These are phyloP conservation scores for Anguilla japonica DNA, from an alignment of 2,113 vertebrate species.

Conservation along the genomic window DNA sequence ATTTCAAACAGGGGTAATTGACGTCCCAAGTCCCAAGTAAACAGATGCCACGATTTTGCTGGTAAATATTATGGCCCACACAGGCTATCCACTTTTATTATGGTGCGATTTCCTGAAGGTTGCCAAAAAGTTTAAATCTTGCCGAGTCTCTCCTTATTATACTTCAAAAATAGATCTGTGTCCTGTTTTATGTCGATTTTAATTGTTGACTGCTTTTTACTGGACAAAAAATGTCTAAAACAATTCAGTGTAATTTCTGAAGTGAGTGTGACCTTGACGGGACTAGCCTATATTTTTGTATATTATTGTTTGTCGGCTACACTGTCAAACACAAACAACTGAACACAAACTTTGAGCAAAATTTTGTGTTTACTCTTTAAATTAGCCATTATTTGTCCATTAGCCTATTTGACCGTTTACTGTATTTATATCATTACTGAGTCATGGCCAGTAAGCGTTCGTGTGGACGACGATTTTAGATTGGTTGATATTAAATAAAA, in stretches of 20 bases:
- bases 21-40: slow-evolving; percentile 35
- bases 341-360: not conserved
- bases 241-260: too few species aligned
- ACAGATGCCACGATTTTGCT: slow-evolving; percentile 16
- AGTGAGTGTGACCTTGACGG: too few species aligned
- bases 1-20: slow-evolving; percentile 64
- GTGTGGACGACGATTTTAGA: too few species aligned
- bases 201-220: too few species aligned
- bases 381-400: too few species aligned
- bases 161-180: not conserved
- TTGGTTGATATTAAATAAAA: not conserved
- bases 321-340: not conserved
- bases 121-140: not conserved
- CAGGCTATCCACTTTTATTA: not conserved
- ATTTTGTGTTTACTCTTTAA: not conserved
- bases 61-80: not conserved
- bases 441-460: too few species aligned
- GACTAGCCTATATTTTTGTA: too few species aligned
- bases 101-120: not conserved
- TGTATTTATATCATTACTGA: too few species aligned
- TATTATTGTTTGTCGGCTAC: too few species aligned
- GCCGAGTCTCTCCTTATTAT: not conserved
- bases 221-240: too few species aligned
- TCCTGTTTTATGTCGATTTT: not conserved
- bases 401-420: too few species aligned